A percentile compares a stretch with the other conserved stretches of the same genome.
Conservation (phyloP, 2,888 invertebrate genomes). For the Himalopsyche japonica region DNA sequence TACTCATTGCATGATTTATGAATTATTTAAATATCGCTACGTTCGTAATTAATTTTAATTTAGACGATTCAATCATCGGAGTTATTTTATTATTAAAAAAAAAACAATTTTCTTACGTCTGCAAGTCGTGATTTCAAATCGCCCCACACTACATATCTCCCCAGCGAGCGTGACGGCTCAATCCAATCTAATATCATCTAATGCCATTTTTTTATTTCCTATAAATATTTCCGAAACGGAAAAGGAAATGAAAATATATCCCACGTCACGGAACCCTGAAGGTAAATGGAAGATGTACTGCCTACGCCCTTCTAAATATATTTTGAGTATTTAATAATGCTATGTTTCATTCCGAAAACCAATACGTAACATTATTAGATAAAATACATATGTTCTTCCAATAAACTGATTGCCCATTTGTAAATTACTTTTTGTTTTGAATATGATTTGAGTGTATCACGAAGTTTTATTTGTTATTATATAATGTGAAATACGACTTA, state of each 20-base stretch:
- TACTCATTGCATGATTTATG: not conserved
- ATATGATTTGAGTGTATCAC: not conserved
- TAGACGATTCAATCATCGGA: not conserved
- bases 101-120: not conserved
- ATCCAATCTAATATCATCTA: slow-evolving; percentile 39
- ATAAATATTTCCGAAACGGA: slow-evolving; percentile 32
- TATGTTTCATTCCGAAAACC: not conserved
- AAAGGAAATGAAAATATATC: slow-evolving; percentile 35
- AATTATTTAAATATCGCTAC: not conserved
- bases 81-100: not conserved
- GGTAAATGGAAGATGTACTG: slow-evolving; percentile 21
- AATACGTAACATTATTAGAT: not conserved
- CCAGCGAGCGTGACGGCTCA: slow-evolving; percentile 34
- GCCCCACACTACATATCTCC: not conserved
- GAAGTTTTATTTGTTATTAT: not conserved
- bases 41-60: not conserved
- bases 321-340: not conserved
- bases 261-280: slow-evolving; percentile 27
- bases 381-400: not conserved
- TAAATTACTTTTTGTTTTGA: not conserved
- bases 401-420: not conserved
- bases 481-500: not conserved
- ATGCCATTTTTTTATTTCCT: slow-evolving; percentile 38
- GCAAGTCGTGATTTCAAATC: not conserved
- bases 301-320: slow-evolving; percentile 12